Evolutionary conservation across 2,888 invertebrate genomes (phyloP).

Genomic region (Eustalomyia histrio): DNA sequence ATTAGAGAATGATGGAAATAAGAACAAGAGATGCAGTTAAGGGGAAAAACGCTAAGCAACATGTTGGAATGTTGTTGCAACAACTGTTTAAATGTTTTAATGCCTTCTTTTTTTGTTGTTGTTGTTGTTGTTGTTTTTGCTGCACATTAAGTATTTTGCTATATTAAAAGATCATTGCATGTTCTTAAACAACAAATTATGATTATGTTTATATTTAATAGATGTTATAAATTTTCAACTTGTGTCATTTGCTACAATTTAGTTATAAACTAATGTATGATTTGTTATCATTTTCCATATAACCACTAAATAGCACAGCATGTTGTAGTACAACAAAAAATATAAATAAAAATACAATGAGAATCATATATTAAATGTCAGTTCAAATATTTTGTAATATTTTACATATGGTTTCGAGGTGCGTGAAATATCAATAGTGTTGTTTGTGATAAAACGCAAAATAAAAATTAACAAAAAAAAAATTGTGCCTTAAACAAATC

Average conservation of each 20-base stretch:
- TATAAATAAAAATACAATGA: constrained; percentile 30
- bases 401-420: constrained; percentile 59
- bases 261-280: constrained; percentile 44
- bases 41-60: constrained; percentile 53
- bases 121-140: neutral
- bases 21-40: constrained; percentile 14
- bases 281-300: constrained; percentile 60
- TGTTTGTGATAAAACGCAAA: neutral
- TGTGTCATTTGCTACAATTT: constrained; percentile 43
- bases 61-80: constrained; percentile 67
- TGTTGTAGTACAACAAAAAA: neutral
- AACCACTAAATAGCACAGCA: constrained; percentile 60
- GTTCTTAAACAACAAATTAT: constrained; percentile 55
- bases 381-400: constrained; percentile 58
- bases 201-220: constrained; percentile 53
- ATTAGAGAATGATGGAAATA: constrained; percentile 35
- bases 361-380: constrained; percentile 49
- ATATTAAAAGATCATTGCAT: constrained; percentile 34
- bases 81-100: constrained; percentile 44
- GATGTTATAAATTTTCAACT: constrained; percentile 53
- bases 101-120: neutral
- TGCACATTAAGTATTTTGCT: neutral
- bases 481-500: constrained; percentile 2
- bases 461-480: neutral
- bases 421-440: constrained; percentile 44